Conservation (phyloP, 2,888 invertebrate species). For the Lithosia quadra region DNA sequence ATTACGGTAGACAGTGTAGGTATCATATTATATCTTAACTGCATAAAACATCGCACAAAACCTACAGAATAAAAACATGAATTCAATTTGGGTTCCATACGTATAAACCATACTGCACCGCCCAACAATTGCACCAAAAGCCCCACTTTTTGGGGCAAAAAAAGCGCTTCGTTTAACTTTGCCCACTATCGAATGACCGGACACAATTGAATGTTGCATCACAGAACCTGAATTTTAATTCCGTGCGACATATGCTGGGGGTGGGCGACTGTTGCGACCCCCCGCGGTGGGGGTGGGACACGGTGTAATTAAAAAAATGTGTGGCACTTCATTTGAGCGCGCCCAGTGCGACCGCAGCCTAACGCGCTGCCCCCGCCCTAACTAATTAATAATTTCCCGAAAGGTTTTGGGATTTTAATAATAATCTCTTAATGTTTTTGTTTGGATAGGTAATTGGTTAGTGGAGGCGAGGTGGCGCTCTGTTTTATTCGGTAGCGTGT, state of each 20-base stretch:
- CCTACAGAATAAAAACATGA: neutral
- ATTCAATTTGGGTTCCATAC: constrained; percentile 15
- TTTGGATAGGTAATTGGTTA: constrained; percentile 38
- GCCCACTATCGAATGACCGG: constrained; percentile 52
- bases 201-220: constrained; percentile 75
- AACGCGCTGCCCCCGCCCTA: constrained; percentile 58
- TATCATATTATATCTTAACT: neutral
- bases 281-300: constrained; percentile 50
- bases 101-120: constrained; percentile 13
- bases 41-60: neutral
- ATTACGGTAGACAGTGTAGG: neutral
- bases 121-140: constrained; percentile 28
- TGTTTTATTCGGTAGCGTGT: constrained; percentile 2
- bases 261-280: constrained; percentile 39
- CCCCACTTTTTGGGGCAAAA: constrained; percentile 35
- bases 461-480: constrained; percentile 30
- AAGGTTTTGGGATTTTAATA: constrained; percentile 76
- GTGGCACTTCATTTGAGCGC: constrained; percentile 81
- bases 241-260: constrained; percentile 78
- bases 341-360: constrained; percentile 68
- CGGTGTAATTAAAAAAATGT: constrained; percentile 83
- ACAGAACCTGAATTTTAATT: constrained; percentile 81
- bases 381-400: constrained; percentile 77
- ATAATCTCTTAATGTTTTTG: constrained; percentile 63
- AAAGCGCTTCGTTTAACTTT: constrained; percentile 48